Evolutionary conservation across 2,888 invertebrate species (phyloP), one percentile per base, ranked within the genome.

Genomic region (Rhyacophila evoluta): DNA sequence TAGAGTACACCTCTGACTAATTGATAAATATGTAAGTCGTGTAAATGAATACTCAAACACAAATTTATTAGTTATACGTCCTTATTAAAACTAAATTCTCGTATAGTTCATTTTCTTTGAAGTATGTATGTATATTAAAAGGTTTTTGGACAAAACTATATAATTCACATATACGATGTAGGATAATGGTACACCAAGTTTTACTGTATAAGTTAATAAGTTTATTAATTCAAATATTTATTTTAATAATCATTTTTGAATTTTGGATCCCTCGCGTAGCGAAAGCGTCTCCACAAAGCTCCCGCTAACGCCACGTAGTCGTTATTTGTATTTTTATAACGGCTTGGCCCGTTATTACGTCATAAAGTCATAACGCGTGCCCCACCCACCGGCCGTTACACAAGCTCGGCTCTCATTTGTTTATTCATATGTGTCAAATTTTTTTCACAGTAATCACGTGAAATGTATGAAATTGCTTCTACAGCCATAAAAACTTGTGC

Each of bases 241-340:
- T 25, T 19, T 25, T 55, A 55, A 55, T 55, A 19, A 55, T 55
- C 55, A 55, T 19, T 19, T 55, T 55, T 55, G 55, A 55, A 55
- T 55, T 19, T 10, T 55, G 55, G 19, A 55, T 55, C 55, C 55
- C 55, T 25, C 33, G 29, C 12, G 70, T 70, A 28, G 70, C 33
- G 70, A 68, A 74, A 73, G 73, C 79, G 72, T 73, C 76, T 72
- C 75, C 28, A 68, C 76, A 37, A 38, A 73, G 39, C 73, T 37
- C 69, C 71, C 76, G 55, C 55, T 55, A 55, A 55, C 55, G 71
- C 72, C 55, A 19, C 70, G 41, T 77, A 72, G 71, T 74, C 78
- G 75, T 81, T 79, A 79, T 79, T 71, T 77, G 81, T 81, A 74
- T 81, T 81, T 81, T 81, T 81, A 79, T 79, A 79, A 81, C 81